Conservation (phyloP, 1,140 invertebrate species). For the Calycopis cecrops region DNA sequence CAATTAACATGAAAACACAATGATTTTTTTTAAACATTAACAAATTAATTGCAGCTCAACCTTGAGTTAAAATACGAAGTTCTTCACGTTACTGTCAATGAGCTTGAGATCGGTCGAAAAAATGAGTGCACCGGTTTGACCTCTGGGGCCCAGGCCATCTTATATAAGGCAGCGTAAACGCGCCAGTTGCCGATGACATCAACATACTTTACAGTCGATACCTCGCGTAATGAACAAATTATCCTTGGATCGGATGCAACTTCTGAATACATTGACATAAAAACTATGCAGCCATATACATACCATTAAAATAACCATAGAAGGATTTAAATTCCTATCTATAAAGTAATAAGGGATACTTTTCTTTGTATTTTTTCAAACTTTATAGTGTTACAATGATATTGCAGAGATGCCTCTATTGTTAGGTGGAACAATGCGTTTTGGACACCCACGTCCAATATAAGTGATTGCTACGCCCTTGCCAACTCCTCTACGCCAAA, state of each 20-base stretch:
- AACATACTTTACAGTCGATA: not conserved
- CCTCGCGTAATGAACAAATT: slow-evolving; percentile 35
- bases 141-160: no score
- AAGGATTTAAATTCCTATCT: slow-evolving; percentile 20
- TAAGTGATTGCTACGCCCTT: slow-evolving; percentile 45
- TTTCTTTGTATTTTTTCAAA: slow-evolving; percentile 20
- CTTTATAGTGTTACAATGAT: slow-evolving; percentile 23
- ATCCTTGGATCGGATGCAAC: slow-evolving; percentile 55
- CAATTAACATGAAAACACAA: no score
- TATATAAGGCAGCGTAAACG: no score
- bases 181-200: no score
- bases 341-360: slow-evolving; percentile 11
- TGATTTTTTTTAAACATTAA: no score
- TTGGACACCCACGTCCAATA: slow-evolving; percentile 50
- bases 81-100: no score
- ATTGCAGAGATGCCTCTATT: slow-evolving; percentile 53
- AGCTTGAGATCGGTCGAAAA: no score
- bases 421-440: slow-evolving; percentile 52
- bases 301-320: slow-evolving; percentile 8
- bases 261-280: slow-evolving; percentile 42
- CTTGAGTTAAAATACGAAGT: no score
- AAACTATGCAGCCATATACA: slow-evolving; percentile 10
- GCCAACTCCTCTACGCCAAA: slow-evolving; percentile 35
- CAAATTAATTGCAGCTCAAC: no score
- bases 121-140: no score